A percentile compares a stretch with the other conserved stretches of the same genome.
Conservation (phyloP, 2,888 invertebrate genomes). For the Lithodes maja region DNA sequence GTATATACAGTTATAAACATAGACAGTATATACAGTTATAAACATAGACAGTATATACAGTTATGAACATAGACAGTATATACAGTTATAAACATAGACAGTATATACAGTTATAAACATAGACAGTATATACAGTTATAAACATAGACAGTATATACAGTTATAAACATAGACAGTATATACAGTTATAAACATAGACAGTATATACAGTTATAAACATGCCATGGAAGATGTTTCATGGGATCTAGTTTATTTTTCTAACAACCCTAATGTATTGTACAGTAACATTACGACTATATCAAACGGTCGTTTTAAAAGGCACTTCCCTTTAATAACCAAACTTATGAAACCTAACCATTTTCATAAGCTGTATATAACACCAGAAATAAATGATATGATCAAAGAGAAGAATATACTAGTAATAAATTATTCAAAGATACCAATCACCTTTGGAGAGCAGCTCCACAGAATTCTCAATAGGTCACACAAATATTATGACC, state of each 20-base stretch:
- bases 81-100: not conserved
- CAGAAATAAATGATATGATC: not conserved
- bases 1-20: not conserved
- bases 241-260: not conserved
- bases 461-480: not conserved
- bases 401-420: not conserved
- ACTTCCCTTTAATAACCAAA: not conserved
- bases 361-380: not conserved
- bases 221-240: not conserved
- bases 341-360: not conserved
- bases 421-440: not conserved
- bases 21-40: not conserved
- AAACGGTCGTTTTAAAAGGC: not conserved
- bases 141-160: not conserved
- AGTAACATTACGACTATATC: not conserved
- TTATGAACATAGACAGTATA: not conserved
- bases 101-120: not conserved
- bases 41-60: not conserved
- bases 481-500: not conserved
- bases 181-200: not conserved
- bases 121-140: not conserved
- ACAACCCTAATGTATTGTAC: not conserved
- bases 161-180: not conserved
- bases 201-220: not conserved
- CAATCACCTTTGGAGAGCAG: not conserved